Evolutionary conservation across 2,113 vertebrate species (phyloP).

Genomic region (Eonycteris spelaea): DNA sequence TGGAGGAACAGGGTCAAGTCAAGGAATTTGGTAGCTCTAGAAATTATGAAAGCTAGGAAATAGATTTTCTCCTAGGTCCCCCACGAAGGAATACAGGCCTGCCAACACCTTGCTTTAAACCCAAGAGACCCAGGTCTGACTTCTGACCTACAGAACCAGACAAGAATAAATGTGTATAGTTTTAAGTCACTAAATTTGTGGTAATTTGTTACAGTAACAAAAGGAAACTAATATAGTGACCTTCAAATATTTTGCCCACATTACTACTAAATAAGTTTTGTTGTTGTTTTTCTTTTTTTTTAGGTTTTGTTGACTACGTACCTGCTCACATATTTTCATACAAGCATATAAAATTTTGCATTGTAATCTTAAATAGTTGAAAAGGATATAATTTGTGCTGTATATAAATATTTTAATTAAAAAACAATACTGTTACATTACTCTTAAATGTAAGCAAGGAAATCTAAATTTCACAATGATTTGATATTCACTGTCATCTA

Average conservation of each 20-base stretch:
- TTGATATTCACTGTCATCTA: not conserved
- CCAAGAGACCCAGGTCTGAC: not conserved
- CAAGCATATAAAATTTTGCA: not conserved
- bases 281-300: too few species aligned
- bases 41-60: not conserved
- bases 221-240: not conserved
- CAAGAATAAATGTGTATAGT: not conserved
- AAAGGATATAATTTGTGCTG: not conserved
- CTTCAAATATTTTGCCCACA: not conserved
- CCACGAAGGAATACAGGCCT: not conserved
- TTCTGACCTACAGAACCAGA: not conserved
- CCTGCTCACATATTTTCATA: not conserved
- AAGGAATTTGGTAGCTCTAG: not conserved
- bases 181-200: not conserved
- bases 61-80: not conserved
- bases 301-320: too few species aligned
- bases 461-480: not conserved
- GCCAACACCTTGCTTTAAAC: not conserved
- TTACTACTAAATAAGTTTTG: not conserved
- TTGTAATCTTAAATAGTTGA: not conserved
- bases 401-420: not conserved
- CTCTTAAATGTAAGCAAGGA: not conserved
- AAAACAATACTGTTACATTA: not conserved
- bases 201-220: not conserved
- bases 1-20: not conserved